Percentiles rank a stretch among this genome's conserved stretches.
Evolutionary conservation across 2,888 invertebrate genomes (phyloP).

Genomic region (Parochlus steinenii): DNA sequence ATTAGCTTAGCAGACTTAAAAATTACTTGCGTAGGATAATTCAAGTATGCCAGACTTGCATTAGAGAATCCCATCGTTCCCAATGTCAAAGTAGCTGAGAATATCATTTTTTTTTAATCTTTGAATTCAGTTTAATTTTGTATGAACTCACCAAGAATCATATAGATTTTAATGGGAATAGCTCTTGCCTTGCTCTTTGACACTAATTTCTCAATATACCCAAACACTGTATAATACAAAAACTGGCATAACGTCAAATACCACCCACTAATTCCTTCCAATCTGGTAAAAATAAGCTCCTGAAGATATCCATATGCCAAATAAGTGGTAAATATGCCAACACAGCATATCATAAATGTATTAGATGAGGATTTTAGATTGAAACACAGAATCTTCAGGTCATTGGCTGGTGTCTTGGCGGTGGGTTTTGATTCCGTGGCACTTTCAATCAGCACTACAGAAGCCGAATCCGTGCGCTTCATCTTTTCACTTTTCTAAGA

Average conservation of each 20-base stretch:
- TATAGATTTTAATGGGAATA: constrained; percentile 69
- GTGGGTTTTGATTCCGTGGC: too few species aligned
- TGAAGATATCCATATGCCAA: constrained; percentile 80
- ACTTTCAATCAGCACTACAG: too few species aligned
- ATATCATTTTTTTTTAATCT: too few species aligned
- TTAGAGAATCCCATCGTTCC: constrained; percentile 96
- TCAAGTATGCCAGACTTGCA: constrained; percentile 81
- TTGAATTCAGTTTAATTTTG: too few species aligned
- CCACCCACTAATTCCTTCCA: constrained; percentile 81
- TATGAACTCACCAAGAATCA: too few species aligned
- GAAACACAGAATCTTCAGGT: constrained; percentile 50
- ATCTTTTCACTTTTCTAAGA: too few species aligned
- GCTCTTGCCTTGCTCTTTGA: constrained; percentile 44
- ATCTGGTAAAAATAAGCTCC: constrained; percentile 78
- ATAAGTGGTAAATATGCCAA: constrained; percentile 74
- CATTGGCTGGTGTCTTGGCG: neutral
- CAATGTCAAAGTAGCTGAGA: constrained; percentile 71
- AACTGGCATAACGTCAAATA: constrained; percentile 88
- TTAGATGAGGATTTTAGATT: constrained; percentile 49
- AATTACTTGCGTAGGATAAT: constrained; percentile 93
- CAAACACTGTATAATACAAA: constrained; percentile 66
- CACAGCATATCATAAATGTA: constrained; percentile 54
- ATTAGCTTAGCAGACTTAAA: constrained; percentile 96
- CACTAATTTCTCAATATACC: constrained; percentile 52
- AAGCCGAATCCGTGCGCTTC: too few species aligned